Evolutionary conservation across 2,888 invertebrate genomes (phyloP).

Genomic region (Amaurobius ferox): DNA sequence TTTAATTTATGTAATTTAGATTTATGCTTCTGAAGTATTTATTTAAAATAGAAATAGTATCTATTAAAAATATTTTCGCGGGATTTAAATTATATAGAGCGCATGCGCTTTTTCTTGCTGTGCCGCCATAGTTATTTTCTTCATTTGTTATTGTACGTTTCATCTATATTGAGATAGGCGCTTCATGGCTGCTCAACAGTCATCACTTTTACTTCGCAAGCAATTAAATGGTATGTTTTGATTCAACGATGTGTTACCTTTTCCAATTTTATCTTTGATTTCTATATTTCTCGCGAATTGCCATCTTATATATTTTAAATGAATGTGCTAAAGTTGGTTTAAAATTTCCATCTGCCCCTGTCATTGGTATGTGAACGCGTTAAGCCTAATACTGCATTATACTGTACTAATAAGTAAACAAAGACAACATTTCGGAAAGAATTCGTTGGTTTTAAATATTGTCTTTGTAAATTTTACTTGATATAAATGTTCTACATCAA

Average conservation of each 20-base stretch:
- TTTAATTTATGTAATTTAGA: no score
- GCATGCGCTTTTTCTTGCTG: conserved; percentile 45
- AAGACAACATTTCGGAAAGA: neutral
- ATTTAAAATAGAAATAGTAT: no score
- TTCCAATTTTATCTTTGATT: neutral
- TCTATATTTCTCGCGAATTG: neutral
- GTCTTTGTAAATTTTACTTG: no score
- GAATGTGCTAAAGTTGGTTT: neutral
- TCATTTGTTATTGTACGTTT: conserved; percentile 59
- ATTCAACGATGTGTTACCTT: neutral
- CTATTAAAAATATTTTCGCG: neutral
- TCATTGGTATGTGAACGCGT: neutral
- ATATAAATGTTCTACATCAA: no score
- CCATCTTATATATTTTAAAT: neutral
- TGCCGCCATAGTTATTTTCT: conserved; percentile 43
- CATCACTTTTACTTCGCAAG: conserved; percentile 95
- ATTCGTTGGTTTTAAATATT: neutral
- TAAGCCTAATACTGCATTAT: conserved; percentile 48
- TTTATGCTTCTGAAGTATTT: no score
- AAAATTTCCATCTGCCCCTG: neutral
- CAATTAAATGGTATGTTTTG: conserved; percentile 90
- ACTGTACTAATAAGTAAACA: conserved; percentile 32
- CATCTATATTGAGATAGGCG: conserved; percentile 27
- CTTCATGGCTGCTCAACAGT: conserved; percentile 81
- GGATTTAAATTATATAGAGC: conserved; percentile 10